These are phyloP conservation scores for Colossoma macropomum DNA, from an alignment of 2,113 vertebrate species.

Conservation along the genomic window DNA sequence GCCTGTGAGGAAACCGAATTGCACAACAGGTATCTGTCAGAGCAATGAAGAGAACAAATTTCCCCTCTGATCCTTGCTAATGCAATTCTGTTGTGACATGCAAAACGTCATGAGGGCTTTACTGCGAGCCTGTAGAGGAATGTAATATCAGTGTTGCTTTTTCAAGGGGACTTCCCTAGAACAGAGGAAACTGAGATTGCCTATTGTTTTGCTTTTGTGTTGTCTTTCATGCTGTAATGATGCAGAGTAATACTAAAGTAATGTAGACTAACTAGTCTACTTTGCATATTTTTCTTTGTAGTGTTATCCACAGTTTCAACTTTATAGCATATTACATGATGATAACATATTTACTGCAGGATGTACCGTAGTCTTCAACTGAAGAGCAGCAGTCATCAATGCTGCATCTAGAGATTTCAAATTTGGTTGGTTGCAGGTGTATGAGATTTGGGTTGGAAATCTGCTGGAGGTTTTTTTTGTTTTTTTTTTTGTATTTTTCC, in stretches of 20 bases:
- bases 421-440: too few species aligned
- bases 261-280: neutral
- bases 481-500: too few species aligned
- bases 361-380: neutral
- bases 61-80: constrained; percentile 46
- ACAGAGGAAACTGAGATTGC: neutral
- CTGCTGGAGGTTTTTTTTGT: too few species aligned
- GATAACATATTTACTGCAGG: neutral
- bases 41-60: neutral
- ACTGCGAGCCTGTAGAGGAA: neutral
- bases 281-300: neutral
- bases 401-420: too few species aligned
- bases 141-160: neutral
- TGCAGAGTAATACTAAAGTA: neutral
- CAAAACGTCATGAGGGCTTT: neutral
- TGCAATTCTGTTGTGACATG: constrained; percentile 64
- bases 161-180: neutral
- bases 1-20: neutral
- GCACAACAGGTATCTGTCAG: neutral
- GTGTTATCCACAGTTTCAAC: neutral
- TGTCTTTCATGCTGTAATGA: neutral
- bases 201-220: neutral
- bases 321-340: neutral
- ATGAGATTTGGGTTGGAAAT: too few species aligned
- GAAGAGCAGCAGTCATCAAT: neutral